Base-by-base conservation (phyloP, 2,113 vertebrate species). In the Pardalotus punctatus region DNA sequence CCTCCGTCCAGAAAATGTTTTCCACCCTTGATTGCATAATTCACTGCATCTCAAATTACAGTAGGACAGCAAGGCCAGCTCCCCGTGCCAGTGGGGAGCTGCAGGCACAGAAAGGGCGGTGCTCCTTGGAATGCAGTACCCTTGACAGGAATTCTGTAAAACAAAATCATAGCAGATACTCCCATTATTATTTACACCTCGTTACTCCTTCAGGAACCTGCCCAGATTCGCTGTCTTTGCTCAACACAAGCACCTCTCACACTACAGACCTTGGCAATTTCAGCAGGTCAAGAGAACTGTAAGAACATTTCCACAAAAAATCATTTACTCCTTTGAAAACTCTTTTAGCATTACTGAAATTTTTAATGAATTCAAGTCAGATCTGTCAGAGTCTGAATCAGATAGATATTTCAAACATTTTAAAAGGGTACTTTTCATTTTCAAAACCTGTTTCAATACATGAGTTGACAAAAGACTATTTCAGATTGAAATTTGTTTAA, bases 161-260 rank as follows among this genome's bases (percentile, higher is more conserved):
- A 65, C 25, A 40, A 53, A 84, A 80, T 6, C 0, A 0, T 65
- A 61, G 36, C 0, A 1, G 54, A 23, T 69, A 10, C 14, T 45
- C 22, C 16, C 53, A 36, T 77, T 42, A 25, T 66, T 74, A 71
- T 89, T 81, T 61, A 54, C 11, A 19, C 20, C 14, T 35, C 4
- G 14, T 45, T 66, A 48, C 10, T 70, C 38, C 60, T 80, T 60
- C 88, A 57, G 47, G 6, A 21, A 33, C 23, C n/a, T 62, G 35
- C 53, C 36, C 50, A 70, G 17, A n/a, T n/a, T 60, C 40, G 10
- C 47, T 36, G 13, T 28, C 50, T 81, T 56, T 24, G 9, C 20
- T 14, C 81, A 54, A 38, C 2, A 3, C 16, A 42, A 78, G 38
- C 50, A 66, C 25, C 50, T 66, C 67, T 69, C 3, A 1, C 20